Conservation (phyloP, 2,797 vertebrate genomes). For the Ctenopoma multispine region DNA sequence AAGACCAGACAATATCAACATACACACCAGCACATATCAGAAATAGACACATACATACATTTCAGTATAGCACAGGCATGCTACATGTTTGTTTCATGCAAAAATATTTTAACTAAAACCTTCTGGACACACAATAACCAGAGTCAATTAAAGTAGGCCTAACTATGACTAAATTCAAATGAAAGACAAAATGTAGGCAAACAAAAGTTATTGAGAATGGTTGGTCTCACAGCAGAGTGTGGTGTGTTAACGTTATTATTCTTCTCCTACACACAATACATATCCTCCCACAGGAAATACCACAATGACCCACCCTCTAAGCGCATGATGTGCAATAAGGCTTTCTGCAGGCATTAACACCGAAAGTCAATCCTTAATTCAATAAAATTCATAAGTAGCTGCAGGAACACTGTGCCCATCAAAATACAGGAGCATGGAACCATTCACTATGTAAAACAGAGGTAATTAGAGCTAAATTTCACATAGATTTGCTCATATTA, state of each 20-base stretch:
- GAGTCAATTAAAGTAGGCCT: neutral
- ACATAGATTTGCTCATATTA: neutral
- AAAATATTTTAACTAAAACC: neutral
- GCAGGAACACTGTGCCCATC: neutral
- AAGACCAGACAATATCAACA: conserved; percentile 11
- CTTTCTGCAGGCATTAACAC: conserved; percentile 47
- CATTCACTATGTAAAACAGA: neutral
- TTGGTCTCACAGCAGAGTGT: conserved; percentile 33
- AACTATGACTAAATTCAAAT: conserved; percentile 4
- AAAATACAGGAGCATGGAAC: conserved; percentile 11
- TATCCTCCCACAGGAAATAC: conserved; percentile 78
- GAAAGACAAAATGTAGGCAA: conserved; percentile 24
- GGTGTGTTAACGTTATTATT: conserved; percentile 57
- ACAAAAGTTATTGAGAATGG: conserved; percentile 54
- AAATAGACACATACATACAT: conserved; percentile 26
- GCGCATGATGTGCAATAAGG: conserved; percentile 44
- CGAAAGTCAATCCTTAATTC: conserved; percentile 22
- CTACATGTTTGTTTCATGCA: neutral
- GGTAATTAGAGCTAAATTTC: neutral
- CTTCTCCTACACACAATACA: conserved; percentile 62
- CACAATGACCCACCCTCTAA: conserved; percentile 57
- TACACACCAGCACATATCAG: conserved; percentile 9
- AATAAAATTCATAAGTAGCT: conserved; percentile 11
- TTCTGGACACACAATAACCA: neutral
- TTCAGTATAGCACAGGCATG: conserved; percentile 11